Evolutionary conservation across 2,797 vertebrate genomes (phyloP).

Genomic region (Lophotriccus pileatus): DNA sequence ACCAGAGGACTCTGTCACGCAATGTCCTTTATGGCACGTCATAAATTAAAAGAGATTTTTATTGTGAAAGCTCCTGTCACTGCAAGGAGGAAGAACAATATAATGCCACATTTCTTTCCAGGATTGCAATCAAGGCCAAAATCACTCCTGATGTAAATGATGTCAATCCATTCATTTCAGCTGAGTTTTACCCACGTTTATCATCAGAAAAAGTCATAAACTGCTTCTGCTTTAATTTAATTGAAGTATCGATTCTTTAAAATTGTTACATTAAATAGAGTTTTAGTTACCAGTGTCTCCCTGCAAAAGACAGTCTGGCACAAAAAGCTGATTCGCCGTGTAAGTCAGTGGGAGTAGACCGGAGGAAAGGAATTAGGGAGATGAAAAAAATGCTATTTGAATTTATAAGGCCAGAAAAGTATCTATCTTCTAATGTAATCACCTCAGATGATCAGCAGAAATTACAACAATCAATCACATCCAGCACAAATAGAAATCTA

Average conservation of each 20-base stretch:
- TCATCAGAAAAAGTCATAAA: background rate
- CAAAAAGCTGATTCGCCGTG: background rate
- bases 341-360: background rate
- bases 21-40: background rate
- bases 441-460: background rate
- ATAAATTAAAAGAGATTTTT: slow-evolving; percentile 42
- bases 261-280: background rate
- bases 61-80: background rate
- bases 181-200: background rate
- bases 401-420: background rate
- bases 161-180: background rate
- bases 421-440: background rate
- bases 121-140: background rate
- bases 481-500: background rate
- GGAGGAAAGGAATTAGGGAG: background rate
- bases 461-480: background rate
- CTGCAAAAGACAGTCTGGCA: slow-evolving; percentile 5
- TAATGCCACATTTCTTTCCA: background rate
- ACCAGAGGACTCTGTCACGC: slow-evolving; percentile 4
- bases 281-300: background rate
- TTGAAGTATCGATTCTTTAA: background rate
- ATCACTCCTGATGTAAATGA: background rate
- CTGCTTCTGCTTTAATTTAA: slow-evolving; percentile 19
- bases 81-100: background rate
- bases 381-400: background rate